Base-by-base conservation (phyloP, 2,888 invertebrate genomes). In the Stegophylla sp. region DNA sequence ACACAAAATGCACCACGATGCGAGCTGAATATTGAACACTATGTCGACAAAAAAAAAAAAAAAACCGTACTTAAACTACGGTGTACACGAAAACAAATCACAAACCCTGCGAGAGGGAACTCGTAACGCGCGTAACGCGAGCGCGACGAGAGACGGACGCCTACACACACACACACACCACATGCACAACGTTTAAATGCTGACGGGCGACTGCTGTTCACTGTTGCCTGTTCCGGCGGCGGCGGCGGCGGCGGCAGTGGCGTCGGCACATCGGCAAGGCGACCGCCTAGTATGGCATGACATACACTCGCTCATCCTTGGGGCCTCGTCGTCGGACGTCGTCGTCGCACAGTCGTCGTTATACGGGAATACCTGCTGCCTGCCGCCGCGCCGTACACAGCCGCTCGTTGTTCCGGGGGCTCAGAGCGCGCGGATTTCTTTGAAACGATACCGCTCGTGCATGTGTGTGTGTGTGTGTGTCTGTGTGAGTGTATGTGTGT, bases 221-320 rank as follows among this genome's bases (percentile, higher is more conserved):
- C 34, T 7, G 34, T 34, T 34, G 34, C 34, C 4, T 5, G 34
- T 34, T 34, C 48, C 41, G 43, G 41, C 26, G 59, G 48, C 69
- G 56, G 20, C 69, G 74, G 43, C 63, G n/a, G 17, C 51, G 51
- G 12, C 69, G 48, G 45, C 75, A 34, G 64, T 51, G 73, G 73
- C 81, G 81, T 73, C 74, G 74, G 71, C 71, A 53, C 61, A 66
- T 45, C 45, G 69, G 73, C 51, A 71, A 69, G 79, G 69, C 79
- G 81, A 72, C 74, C 74, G 81, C 63, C 72, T 71, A 63, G 74
- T 72, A 64, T 34, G 73, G 64, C 81, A 34, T 81, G 73, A 72
- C 74, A 74, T n/a, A n/a, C 81, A 66, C 74, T 81, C 81, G 73
- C 66, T 74, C 81, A 79, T 79, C 79, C 79, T 79, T 79, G 79